These are phyloP conservation scores for Vanacampus margaritifer DNA, from an alignment of 2,113 vertebrate genomes.

Conservation along the genomic window DNA sequence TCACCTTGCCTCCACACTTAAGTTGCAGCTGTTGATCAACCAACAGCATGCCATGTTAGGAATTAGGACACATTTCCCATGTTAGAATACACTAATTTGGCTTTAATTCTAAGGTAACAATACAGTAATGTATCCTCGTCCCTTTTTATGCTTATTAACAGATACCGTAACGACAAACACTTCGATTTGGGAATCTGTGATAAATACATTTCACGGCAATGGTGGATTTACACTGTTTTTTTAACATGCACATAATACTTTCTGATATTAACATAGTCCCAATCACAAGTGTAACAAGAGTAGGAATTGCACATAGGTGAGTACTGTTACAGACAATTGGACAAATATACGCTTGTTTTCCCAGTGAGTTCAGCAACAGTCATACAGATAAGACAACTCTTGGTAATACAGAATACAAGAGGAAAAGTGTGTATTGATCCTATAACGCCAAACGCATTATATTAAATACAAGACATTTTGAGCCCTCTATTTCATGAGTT, in stretches of 20 bases:
- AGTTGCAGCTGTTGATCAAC: slow-evolving; percentile 25
- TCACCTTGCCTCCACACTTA: slow-evolving; percentile 14
- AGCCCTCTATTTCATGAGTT: too few relatives aligned
- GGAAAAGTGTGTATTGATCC: slow-evolving; percentile 37
- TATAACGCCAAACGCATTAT: too few relatives aligned
- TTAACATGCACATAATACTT: slow-evolving; percentile 74
- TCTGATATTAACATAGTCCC: slow-evolving; percentile 61
- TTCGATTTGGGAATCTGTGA: slow-evolving; percentile 52
- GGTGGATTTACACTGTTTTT: slow-evolving; percentile 65
- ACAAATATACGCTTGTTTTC: slow-evolving; percentile 42
- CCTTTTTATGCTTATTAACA: slow-evolving; percentile 49
- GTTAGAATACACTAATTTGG: slow-evolving; percentile 55
- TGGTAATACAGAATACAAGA: slow-evolving; percentile 60
- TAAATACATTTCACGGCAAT: slow-evolving; percentile 71
- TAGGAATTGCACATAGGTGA: slow-evolving; percentile 58
- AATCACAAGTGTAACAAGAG: slow-evolving; percentile 52
- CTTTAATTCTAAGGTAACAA: slow-evolving; percentile 75
- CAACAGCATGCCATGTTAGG: slow-evolving; percentile 41
- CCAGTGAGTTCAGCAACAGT: slow-evolving; percentile 50
- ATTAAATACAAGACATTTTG: too few relatives aligned
- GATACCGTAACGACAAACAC: slow-evolving; percentile 54
- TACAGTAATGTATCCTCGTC: slow-evolving; percentile 54
- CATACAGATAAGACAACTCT: slow-evolving; percentile 57
- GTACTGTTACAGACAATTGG: slow-evolving; percentile 60
- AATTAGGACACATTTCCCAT: slow-evolving; percentile 70